Percentiles rank a stretch among this genome's conserved stretches.
These are phyloP conservation scores for Perccottus glenii DNA, from an alignment of 2,113 vertebrate genomes.

Conservation along the genomic window DNA sequence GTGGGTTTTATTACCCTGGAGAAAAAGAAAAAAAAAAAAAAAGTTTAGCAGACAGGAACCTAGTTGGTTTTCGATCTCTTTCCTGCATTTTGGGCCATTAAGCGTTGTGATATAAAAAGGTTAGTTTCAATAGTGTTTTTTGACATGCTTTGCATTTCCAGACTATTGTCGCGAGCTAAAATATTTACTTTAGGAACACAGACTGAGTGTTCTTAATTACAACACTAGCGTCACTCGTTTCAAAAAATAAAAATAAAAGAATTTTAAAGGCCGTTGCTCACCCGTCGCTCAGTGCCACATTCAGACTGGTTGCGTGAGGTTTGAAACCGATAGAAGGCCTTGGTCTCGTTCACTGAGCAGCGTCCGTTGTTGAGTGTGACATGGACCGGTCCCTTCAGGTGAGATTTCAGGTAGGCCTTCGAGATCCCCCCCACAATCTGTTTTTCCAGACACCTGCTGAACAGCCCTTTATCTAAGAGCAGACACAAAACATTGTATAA, in stretches of 20 bases:
- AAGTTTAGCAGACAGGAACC: background rate
- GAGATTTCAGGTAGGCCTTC: constrained; percentile 62
- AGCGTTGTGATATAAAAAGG: too few species aligned
- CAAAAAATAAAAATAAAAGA: too few species aligned
- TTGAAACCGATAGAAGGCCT: constrained; percentile 52
- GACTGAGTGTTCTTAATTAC: too few species aligned
- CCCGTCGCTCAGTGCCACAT: constrained; percentile 68
- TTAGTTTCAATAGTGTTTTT: too few species aligned
- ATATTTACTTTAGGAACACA: too few species aligned
- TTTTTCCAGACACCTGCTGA: constrained; percentile 63
- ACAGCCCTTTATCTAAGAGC: constrained; percentile 68
- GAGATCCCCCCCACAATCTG: constrained; percentile 65
- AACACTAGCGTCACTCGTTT: too few species aligned
- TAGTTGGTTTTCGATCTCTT: too few species aligned
- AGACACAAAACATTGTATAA: background rate
- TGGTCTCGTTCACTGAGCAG: constrained; percentile 54
- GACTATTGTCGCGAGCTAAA: too few species aligned
- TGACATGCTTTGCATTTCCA: too few species aligned
- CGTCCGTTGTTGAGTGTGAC: constrained; percentile 70
- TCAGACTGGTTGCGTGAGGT: constrained; percentile 24
- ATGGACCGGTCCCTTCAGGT: constrained; percentile 42
- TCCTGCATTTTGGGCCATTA: too few species aligned
- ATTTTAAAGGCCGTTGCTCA: constrained; percentile 37
- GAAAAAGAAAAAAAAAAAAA: too few species aligned
- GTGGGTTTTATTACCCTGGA: constrained; percentile 71